Conservation (phyloP, 2,797 vertebrate species). For the Cetoscarus ocellatus region DNA sequence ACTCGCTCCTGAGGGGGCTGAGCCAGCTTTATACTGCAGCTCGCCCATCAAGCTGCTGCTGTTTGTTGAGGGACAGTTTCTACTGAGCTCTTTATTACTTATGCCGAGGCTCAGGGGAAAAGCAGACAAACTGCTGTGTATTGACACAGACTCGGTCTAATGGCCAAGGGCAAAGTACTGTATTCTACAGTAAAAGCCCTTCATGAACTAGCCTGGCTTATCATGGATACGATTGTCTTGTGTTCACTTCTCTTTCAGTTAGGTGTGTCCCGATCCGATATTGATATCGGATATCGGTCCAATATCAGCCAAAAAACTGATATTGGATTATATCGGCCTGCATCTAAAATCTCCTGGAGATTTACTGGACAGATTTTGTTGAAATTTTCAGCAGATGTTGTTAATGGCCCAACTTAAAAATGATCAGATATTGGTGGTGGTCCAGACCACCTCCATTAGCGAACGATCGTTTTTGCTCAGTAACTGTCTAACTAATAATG, state of each 20-base stretch:
- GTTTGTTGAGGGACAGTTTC: slow-evolving; percentile 37
- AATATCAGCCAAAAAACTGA: too few relatives aligned
- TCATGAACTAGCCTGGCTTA: slow-evolving; percentile 12
- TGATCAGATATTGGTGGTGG: too few relatives aligned
- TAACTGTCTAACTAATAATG: too few relatives aligned
- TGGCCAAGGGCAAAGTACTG: slow-evolving; percentile 2
- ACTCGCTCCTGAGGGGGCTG: slow-evolving; percentile 29
- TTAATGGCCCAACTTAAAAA: too few relatives aligned
- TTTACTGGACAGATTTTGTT: too few relatives aligned
- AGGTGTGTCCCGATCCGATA: too few relatives aligned
- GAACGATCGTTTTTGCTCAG: too few relatives aligned
- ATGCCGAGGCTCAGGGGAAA: slow-evolving; percentile 34
- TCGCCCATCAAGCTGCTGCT: slow-evolving; percentile 30
- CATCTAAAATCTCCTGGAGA: too few relatives aligned
- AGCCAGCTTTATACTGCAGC: slow-evolving; percentile 37
- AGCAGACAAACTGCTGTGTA: slow-evolving; percentile 28
- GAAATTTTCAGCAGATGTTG: too few relatives aligned
- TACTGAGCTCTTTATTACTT: slow-evolving; percentile 37
- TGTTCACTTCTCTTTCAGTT: slow-evolving; percentile 18
- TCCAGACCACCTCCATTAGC: too few relatives aligned
- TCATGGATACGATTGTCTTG: slow-evolving; percentile 12
- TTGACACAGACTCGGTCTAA: slow-evolving; percentile 22
- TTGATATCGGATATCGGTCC: too few relatives aligned
- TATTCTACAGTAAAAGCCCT: slow-evolving; percentile 30
- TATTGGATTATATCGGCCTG: too few relatives aligned